A percentile compares a stretch with the other conserved stretches of the same genome.
Conservation (phyloP, 2,797 vertebrate genomes). For the Sebastolobus altivelis region DNA sequence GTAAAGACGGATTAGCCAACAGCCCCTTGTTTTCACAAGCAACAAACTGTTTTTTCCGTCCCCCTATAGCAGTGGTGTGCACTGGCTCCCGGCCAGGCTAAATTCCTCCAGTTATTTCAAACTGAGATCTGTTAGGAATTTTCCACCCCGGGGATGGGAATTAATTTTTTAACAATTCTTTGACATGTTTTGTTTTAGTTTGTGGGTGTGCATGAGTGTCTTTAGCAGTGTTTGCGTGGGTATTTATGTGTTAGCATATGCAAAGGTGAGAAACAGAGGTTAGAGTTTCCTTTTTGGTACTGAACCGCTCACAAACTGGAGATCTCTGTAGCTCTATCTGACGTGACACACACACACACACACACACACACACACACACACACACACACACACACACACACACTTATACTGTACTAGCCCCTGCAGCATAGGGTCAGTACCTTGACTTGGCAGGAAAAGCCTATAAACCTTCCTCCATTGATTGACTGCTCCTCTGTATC, state of each 20-base stretch:
- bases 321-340: slow-evolving; percentile 25
- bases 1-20: slow-evolving; percentile 83
- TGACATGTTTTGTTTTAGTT: slow-evolving; percentile 73
- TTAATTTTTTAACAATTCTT: slow-evolving; percentile 81
- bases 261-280: slow-evolving; percentile 39
- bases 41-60: slow-evolving; percentile 84
- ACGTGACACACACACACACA: not conserved
- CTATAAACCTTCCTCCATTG: slow-evolving; percentile 76
- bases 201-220: slow-evolving; percentile 46
- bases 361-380: slow-evolving; percentile 21
- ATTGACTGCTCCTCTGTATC: slow-evolving; percentile 73
- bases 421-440: slow-evolving; percentile 62
- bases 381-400: slow-evolving; percentile 21
- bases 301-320: slow-evolving; percentile 26
- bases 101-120: slow-evolving; percentile 88
- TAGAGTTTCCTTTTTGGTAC: slow-evolving; percentile 39
- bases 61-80: slow-evolving; percentile 74
- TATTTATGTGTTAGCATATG: slow-evolving; percentile 35
- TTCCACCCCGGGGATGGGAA: slow-evolving; percentile 84
- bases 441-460: slow-evolving; percentile 76
- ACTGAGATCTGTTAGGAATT: slow-evolving; percentile 85
- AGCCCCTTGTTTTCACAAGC: slow-evolving; percentile 82
- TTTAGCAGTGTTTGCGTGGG: slow-evolving; percentile 15
- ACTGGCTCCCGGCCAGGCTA: slow-evolving; percentile 80
- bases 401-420: slow-evolving; percentile 25